Evolutionary conservation across 2,113 vertebrate species (phyloP).

Genomic region (Platycercus adscitus): DNA sequence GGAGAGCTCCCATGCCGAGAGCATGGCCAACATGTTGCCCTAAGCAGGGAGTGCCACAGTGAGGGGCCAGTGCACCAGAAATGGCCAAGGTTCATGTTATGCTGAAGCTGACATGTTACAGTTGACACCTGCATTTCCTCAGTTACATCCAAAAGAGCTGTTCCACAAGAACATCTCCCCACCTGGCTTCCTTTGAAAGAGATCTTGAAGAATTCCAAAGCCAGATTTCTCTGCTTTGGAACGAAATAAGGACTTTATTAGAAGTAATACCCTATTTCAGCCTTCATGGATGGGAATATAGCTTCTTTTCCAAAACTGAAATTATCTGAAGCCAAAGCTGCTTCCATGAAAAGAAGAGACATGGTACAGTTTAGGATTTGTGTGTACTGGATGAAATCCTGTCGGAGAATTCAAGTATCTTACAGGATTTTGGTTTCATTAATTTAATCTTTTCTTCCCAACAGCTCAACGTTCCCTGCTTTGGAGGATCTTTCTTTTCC

Average conservation of each 20-base stretch:
- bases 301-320: background rate
- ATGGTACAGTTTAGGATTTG: background rate
- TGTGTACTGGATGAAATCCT: background rate
- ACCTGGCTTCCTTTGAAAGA: background rate
- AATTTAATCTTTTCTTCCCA: slow-evolving; percentile 21
- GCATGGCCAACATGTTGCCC: background rate
- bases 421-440: slow-evolving; percentile 15
- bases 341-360: background rate
- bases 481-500: background rate
- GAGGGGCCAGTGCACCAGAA: background rate
- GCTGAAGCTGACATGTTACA: background rate
- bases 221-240: background rate
- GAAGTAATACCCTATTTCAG: background rate
- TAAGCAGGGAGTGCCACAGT: background rate
- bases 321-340: background rate
- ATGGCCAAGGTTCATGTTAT: background rate
- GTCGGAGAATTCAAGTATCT: background rate
- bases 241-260: background rate
- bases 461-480: slow-evolving; percentile 38
- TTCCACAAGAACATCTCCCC: background rate
- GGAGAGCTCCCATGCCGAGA: background rate
- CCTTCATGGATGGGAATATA: background rate
- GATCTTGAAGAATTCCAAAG: background rate
- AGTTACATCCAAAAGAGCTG: background rate
- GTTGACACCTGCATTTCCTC: background rate